These are phyloP conservation scores for Drosophila aldrichi DNA, from an alignment of 2,888 invertebrate genomes.

Conservation along the genomic window DNA sequence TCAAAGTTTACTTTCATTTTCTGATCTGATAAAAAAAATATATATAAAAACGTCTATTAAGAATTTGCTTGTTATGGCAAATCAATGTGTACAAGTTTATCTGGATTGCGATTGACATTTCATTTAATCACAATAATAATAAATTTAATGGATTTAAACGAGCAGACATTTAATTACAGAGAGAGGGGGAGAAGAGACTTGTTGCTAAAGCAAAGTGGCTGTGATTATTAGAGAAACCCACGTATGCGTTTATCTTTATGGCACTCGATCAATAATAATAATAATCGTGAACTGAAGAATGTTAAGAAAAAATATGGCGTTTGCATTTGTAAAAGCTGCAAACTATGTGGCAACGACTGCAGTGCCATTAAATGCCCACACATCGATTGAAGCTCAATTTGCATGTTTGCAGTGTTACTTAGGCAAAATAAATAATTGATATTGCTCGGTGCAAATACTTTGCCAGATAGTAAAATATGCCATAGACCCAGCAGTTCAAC, in stretches of 20 bases:
- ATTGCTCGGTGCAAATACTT: slow-evolving; percentile 29
- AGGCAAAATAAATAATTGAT: slow-evolving; percentile 48
- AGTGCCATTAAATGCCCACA: slow-evolving; percentile 56
- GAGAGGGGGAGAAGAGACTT: not conserved
- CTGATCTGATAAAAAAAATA: not conserved
- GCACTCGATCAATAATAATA: slow-evolving; percentile 31
- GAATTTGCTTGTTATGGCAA: not conserved
- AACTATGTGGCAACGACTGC: slow-evolving; percentile 53
- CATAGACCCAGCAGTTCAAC: slow-evolving; percentile 19
- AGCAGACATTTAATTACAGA: slow-evolving; percentile 41
- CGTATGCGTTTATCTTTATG: slow-evolving; percentile 21
- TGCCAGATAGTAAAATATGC: slow-evolving; percentile 8
- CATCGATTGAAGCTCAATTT: slow-evolving; percentile 46
- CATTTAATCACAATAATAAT: slow-evolving; percentile 16
- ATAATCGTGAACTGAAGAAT: slow-evolving; percentile 16
- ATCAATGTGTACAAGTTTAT: slow-evolving; percentile 19
- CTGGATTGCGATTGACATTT: slow-evolving; percentile 39
- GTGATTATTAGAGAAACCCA: slow-evolving; percentile 41
- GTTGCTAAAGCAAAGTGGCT: slow-evolving; percentile 18
- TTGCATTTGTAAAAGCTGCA: slow-evolving; percentile 51
- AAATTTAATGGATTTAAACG: slow-evolving; percentile 25
- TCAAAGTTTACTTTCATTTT: not conserved
- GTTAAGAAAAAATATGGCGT: slow-evolving; percentile 35
- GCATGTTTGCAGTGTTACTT: slow-evolving; percentile 51
- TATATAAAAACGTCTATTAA: not conserved